A percentile compares a stretch with the other conserved stretches of the same genome.
phyloP scores from a whole-genome alignment of 2,113 vertebrate species.

The Oreochromis aureus region DNA sequence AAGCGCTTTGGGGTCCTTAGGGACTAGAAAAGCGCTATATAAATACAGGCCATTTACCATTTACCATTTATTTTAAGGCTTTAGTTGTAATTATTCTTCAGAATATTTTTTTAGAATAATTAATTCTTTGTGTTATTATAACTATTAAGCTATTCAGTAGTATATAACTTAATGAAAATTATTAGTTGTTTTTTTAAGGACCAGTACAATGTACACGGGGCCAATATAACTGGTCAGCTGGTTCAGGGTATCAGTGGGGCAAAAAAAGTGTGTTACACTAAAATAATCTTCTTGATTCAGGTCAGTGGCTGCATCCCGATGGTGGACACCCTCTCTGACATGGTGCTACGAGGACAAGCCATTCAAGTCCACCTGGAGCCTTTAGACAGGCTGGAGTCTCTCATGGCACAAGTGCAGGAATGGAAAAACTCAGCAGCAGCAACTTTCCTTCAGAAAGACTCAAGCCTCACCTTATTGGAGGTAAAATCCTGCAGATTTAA shows the following conservation, averaged over 20 bases:
- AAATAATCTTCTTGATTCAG: slow-evolving; percentile 50
- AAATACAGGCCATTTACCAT: too few relatives aligned
- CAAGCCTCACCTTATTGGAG: slow-evolving; percentile 82
- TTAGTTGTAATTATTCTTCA: not conserved
- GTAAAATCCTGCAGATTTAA: slow-evolving; percentile 54
- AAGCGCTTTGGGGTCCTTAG: too few relatives aligned
- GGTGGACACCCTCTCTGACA: slow-evolving; percentile 78
- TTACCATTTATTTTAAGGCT: not conserved
- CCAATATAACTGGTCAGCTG: not conserved
- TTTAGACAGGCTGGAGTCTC: slow-evolving; percentile 80
- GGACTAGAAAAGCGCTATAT: too few relatives aligned
- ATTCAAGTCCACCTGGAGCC: slow-evolving; percentile 87
- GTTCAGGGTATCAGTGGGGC: not conserved
- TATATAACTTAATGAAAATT: not conserved
- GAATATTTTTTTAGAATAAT: not conserved
- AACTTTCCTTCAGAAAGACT: slow-evolving; percentile 82
- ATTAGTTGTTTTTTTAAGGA: not conserved
- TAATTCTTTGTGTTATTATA: not conserved
- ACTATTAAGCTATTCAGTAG: not conserved
- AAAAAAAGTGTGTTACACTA: not conserved
- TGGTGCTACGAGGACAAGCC: slow-evolving; percentile 80
- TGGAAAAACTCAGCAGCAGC: slow-evolving; percentile 87
- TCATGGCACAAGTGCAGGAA: slow-evolving; percentile 81
- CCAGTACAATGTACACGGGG: not conserved
- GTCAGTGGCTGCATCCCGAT: slow-evolving; percentile 73